phyloP scores from a whole-genome alignment of 2,888 invertebrate species.

The Anoplius nigerrimus region DNA sequence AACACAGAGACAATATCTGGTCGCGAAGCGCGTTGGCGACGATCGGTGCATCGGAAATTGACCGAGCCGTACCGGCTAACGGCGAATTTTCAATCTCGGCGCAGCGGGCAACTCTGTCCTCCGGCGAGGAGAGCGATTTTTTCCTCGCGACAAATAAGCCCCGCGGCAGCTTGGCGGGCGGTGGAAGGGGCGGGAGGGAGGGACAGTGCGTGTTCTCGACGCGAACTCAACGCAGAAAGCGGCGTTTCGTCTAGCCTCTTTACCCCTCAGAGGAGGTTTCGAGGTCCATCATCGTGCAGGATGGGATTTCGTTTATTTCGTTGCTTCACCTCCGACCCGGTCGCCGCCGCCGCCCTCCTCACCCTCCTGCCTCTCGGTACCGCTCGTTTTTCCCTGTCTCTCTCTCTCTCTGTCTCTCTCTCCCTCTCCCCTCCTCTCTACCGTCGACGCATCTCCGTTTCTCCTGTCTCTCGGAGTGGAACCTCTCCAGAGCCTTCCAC shows the following conservation, averaged over 20 bases:
- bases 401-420: conserved; percentile 17
- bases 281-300: conserved; percentile 66
- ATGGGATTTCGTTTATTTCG: conserved; percentile 65
- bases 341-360: conserved; percentile 53
- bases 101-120: no score
- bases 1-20: no score
- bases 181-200: no score
- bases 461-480: not conserved
- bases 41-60: no score
- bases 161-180: no score
- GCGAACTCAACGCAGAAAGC: conserved; percentile 55
- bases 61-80: no score
- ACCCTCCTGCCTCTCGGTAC: conserved; percentile 57
- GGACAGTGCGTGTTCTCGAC: no score
- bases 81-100: no score
- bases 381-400: conserved; percentile 15
- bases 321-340: conserved; percentile 76
- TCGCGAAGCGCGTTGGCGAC: no score
- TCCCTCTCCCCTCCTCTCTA: conserved; percentile 12
- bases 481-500: conserved; percentile 11
- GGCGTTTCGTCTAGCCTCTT: conserved; percentile 51
- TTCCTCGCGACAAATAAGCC: no score
- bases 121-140: no score
- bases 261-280: not conserved
- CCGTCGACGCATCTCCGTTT: not conserved